A percentile compares a stretch with the other conserved stretches of the same genome.
Conservation (phyloP, 1,140 invertebrate species). For the Nasonia vitripennis region DNA sequence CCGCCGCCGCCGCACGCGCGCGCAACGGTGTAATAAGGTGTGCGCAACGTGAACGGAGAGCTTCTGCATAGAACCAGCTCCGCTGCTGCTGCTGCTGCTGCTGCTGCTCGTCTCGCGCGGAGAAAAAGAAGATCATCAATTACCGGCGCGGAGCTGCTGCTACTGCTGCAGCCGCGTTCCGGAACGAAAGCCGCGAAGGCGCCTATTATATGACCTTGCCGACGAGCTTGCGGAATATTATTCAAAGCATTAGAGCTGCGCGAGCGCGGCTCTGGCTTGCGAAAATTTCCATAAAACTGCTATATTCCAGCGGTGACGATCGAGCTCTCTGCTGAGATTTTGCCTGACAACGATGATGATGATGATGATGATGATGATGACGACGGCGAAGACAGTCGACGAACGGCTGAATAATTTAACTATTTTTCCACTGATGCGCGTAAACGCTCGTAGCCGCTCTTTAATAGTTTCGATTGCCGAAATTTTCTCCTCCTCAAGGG, state of each 20-base stretch:
- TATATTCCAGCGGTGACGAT: slow-evolving; percentile 66
- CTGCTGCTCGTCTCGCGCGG: slow-evolving; percentile 25
- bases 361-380: not conserved
- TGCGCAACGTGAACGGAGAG: slow-evolving; percentile 55
- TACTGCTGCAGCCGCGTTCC: not conserved
- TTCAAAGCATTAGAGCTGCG: slow-evolving; percentile 62
- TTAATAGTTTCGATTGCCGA: not conserved
- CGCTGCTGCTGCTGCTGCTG: too few species aligned
- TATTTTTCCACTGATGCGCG: not conserved
- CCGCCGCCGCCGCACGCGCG: too few species aligned
- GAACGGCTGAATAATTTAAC: not conserved
- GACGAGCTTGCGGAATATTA: slow-evolving; percentile 67
- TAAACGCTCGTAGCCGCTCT: not conserved
- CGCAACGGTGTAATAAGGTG: slow-evolving; percentile 59
- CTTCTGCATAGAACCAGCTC: not conserved
- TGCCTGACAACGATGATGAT: not conserved
- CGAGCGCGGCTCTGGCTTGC: not conserved
- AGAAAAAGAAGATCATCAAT: slow-evolving; percentile 70
- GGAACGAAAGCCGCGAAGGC: slow-evolving; percentile 32
- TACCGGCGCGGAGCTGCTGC: slow-evolving; percentile 51
- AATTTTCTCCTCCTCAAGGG: slow-evolving; percentile 1
- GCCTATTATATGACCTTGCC: slow-evolving; percentile 60
- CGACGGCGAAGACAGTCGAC: not conserved
- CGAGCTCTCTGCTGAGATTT: slow-evolving; percentile 11
- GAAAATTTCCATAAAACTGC: slow-evolving; percentile 70